Conservation (phyloP, 2,113 vertebrate species). For the Pheucticus melanocephalus region DNA sequence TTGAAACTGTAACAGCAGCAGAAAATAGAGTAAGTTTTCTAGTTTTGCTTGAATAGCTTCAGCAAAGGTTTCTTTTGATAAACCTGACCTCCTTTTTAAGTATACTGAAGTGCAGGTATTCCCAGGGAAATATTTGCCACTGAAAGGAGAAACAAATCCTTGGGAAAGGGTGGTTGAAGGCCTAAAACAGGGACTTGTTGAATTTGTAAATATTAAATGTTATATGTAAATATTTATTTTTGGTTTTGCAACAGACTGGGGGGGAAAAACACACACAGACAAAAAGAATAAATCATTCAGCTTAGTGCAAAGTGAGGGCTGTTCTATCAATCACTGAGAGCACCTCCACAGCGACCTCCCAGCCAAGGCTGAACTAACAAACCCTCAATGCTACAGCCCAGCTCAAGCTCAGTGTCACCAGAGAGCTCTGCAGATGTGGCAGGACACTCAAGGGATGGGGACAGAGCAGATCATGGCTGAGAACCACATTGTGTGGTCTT, state of each 20-base stretch:
- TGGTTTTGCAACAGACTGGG: neutral
- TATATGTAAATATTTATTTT: neutral
- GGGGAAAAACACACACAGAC: neutral
- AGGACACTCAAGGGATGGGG: neutral
- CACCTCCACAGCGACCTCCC: neutral
- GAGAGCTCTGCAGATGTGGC: neutral
- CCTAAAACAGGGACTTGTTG: neutral
- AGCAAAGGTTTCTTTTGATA: neutral
- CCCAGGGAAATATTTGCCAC: neutral
- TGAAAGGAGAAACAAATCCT: neutral
- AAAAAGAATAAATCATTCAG: neutral
- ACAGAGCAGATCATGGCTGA: neutral
- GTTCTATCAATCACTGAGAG: neutral
- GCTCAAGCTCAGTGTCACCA: neutral
- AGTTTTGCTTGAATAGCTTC: neutral
- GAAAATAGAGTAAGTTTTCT: neutral
- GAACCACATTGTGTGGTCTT: neutral
- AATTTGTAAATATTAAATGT: neutral
- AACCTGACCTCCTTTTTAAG: neutral
- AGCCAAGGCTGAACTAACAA: conserved; percentile 42
- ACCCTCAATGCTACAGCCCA: neutral
- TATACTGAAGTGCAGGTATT: neutral
- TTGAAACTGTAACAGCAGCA: neutral
- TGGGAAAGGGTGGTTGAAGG: neutral
- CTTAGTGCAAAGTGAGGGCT: neutral